These are phyloP conservation scores for Epinotia demarniana DNA, from an alignment of 2,888 invertebrate species.

Conservation along the genomic window DNA sequence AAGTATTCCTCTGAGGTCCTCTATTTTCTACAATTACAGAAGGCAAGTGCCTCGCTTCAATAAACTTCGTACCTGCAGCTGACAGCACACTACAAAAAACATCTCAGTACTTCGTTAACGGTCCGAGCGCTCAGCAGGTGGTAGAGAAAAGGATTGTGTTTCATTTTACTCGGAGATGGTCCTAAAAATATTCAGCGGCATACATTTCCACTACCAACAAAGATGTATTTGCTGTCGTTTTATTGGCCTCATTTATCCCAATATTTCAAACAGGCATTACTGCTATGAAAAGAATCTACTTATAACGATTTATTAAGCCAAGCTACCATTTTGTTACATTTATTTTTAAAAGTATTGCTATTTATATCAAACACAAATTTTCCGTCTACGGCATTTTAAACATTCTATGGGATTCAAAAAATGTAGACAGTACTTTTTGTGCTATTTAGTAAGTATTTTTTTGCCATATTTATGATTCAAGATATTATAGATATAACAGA, in stretches of 20 bases:
- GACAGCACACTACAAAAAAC: conserved; percentile 57
- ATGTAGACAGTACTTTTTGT: too few relatives aligned
- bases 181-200: conserved; percentile 21
- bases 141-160: conserved; percentile 45
- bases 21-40: conserved; percentile 52
- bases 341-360: not conserved
- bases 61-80: conserved; percentile 55
- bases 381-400: too few relatives aligned
- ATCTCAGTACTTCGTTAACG: conserved; percentile 50
- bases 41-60: conserved; percentile 47
- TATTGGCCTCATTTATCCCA: conserved; percentile 6
- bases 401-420: too few relatives aligned
- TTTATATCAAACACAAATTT: too few relatives aligned
- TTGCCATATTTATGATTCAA: too few relatives aligned
- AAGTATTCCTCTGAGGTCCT: conserved; percentile 1
- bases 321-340: not conserved
- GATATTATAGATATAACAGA: too few relatives aligned
- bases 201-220: not conserved
- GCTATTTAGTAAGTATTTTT: too few relatives aligned
- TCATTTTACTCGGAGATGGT: conserved; percentile 38
- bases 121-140: conserved; percentile 44
- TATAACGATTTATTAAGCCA: not conserved
- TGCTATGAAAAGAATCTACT: too few relatives aligned
- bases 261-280: not conserved
- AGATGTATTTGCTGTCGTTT: conserved; percentile 9